Percentiles rank a stretch among this genome's conserved stretches.
These are phyloP conservation scores for Capitulum mitella DNA, from an alignment of 2,888 invertebrate genomes.

Conservation along the genomic window DNA sequence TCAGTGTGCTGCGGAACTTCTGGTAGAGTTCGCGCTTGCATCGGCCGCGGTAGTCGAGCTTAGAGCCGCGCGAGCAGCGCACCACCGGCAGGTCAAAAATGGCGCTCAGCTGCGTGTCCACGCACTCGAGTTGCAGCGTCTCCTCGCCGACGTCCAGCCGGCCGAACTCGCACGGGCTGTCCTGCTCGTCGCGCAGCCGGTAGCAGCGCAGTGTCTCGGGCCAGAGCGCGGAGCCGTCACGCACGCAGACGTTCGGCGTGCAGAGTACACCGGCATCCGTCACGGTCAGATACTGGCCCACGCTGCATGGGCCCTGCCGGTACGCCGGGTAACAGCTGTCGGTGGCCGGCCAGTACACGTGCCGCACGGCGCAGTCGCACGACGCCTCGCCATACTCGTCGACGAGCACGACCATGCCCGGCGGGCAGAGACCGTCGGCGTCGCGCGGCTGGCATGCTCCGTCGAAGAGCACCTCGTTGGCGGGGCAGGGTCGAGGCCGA, in stretches of 20 bases:
- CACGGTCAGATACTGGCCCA: not conserved
- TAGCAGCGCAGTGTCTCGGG: not conserved
- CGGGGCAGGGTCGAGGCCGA: not conserved
- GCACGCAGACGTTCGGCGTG: not conserved
- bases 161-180: not conserved
- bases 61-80: not conserved
- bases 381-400: not conserved
- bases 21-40: not conserved
- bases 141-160: not conserved
- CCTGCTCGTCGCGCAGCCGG: not conserved
- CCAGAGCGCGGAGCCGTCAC: not conserved
- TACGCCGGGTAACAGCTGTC: conserved; percentile 1
- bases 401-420: not conserved
- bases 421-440: not conserved
- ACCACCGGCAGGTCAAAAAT: not conserved
- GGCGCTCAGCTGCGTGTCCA: not conserved
- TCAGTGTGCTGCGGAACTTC: not conserved
- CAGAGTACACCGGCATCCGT: not conserved
- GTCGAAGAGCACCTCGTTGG: not conserved
- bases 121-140: not conserved
- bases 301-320: not conserved
- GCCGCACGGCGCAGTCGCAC: not conserved
- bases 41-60: not conserved
- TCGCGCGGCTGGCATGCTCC: not conserved
- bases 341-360: not conserved